Evolutionary conservation across 2,113 vertebrate genomes (phyloP).

Genomic region (Alligator mississippiensis): DNA sequence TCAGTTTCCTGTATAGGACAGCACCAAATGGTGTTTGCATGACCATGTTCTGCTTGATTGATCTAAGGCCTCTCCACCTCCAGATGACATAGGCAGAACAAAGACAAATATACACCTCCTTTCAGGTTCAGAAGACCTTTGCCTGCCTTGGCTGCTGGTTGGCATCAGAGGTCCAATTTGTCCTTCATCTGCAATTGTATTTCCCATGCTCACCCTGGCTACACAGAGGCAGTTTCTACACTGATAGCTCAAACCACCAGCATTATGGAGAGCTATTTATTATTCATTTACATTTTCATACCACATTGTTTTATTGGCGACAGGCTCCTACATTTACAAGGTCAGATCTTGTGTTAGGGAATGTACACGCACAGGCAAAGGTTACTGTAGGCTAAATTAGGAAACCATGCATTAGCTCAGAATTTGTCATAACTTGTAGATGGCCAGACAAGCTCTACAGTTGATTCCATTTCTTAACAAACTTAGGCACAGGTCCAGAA

Average conservation of each 20-base stretch:
- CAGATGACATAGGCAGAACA: background rate
- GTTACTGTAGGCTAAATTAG: slow-evolving; percentile 48
- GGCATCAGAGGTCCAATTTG: background rate
- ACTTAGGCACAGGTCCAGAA: background rate
- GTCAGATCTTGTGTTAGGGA: slow-evolving; percentile 6
- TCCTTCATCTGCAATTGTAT: background rate
- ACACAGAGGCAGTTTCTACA: too few species aligned
- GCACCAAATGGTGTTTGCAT: background rate
- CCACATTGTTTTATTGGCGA: background rate
- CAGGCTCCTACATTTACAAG: background rate
- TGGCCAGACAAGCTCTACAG: slow-evolving; percentile 17
- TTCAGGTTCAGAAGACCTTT: background rate
- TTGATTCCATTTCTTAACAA: background rate
- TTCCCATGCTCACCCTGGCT: too few species aligned
- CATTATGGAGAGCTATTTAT: background rate
- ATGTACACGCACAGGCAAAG: background rate
- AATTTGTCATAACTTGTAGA: slow-evolving; percentile 26
- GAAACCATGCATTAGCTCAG: background rate
- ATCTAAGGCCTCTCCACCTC: background rate
- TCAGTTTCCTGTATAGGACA: background rate
- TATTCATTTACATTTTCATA: background rate
- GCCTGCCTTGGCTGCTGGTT: background rate
- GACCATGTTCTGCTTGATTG: background rate
- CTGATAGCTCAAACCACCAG: too few species aligned
- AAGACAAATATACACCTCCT: background rate